These are phyloP conservation scores for Motacilla alba DNA, from an alignment of 2,113 vertebrate genomes.

Conservation along the genomic window DNA sequence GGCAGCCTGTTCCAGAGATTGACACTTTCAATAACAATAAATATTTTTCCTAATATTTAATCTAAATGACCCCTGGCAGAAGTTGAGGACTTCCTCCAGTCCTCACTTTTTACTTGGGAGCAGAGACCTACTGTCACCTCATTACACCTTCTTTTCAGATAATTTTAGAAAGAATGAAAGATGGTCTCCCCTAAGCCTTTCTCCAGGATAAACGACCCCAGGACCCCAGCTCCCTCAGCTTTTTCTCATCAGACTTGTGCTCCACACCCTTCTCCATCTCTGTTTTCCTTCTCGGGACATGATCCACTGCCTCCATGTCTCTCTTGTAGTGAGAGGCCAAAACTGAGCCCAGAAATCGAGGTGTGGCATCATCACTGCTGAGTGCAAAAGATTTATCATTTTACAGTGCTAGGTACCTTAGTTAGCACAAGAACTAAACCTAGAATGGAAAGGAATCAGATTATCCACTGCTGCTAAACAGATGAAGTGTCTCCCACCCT, in stretches of 20 bases:
- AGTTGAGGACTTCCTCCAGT: not conserved
- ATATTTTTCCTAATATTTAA: not conserved
- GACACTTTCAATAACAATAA: rapidly evolving
- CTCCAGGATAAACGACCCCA: rapidly evolving
- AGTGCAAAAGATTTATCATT: not conserved
- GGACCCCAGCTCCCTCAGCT: not conserved
- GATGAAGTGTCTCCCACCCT: not conserved
- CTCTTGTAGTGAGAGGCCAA: not conserved
- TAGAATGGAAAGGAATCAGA: not conserved
- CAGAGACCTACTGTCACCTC: rapidly evolving
- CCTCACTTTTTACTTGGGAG: rapidly evolving
- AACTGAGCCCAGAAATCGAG: rapidly evolving
- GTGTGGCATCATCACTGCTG: rapidly evolving
- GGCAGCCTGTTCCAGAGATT: rapidly evolving
- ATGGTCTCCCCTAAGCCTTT: not conserved
- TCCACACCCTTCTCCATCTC: not conserved
- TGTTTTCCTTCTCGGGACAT: rapidly evolving
- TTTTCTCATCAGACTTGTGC: rapidly evolving
- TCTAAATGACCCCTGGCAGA: rapidly evolving
- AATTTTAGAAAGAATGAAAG: rapidly evolving
- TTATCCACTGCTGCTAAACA: not conserved
- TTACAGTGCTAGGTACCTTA: not conserved
- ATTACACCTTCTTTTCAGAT: rapidly evolving
- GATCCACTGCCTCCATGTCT: rapidly evolving
- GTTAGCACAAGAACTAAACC: not conserved